A percentile compares a stretch with the other conserved stretches of the same genome.
Evolutionary conservation across 1,140 invertebrate species (phyloP).

Genomic region (Lepidurus apus): DNA sequence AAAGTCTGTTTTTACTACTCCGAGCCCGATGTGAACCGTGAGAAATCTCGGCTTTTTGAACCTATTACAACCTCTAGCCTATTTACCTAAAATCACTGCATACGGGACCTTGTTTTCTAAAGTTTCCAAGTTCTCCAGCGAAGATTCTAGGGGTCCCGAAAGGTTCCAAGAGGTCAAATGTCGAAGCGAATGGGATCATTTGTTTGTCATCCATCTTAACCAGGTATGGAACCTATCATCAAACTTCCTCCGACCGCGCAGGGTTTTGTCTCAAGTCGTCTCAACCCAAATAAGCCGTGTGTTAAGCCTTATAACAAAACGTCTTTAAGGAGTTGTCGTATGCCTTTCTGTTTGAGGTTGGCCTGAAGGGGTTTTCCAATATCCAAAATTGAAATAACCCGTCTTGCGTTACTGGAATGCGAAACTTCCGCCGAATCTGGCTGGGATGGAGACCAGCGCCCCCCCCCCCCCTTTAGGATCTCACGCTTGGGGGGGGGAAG

Average conservation of each 20-base stretch:
- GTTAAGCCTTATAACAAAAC: background rate
- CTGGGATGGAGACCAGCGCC: background rate
- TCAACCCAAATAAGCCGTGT: background rate
- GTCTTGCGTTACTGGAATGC: background rate
- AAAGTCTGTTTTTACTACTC: too few relatives aligned
- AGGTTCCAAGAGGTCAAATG: background rate
- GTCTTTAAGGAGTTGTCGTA: background rate
- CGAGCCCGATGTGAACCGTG: background rate
- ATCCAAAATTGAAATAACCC: background rate
- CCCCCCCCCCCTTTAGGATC: background rate
- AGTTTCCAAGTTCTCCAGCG: too few relatives aligned
- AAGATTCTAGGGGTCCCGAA: too few relatives aligned
- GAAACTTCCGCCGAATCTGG: background rate
- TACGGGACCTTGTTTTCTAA: too few relatives aligned
- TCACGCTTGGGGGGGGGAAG: background rate
- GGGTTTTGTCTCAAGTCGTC: background rate
- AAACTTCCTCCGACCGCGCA: background rate
- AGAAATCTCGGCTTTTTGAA: background rate
- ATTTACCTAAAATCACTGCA: too few relatives aligned
- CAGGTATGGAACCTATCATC: slow-evolving; percentile 18
- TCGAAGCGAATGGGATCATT: slow-evolving; percentile 8
- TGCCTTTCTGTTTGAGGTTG: background rate
- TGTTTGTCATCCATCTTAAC: slow-evolving; percentile 22
- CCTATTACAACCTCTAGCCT: too few relatives aligned
- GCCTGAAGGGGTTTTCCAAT: background rate